These are phyloP conservation scores for Lytechinus pictus DNA, from an alignment of 35 echinoderm and acorn worm genomes.

Conservation along the genomic window DNA sequence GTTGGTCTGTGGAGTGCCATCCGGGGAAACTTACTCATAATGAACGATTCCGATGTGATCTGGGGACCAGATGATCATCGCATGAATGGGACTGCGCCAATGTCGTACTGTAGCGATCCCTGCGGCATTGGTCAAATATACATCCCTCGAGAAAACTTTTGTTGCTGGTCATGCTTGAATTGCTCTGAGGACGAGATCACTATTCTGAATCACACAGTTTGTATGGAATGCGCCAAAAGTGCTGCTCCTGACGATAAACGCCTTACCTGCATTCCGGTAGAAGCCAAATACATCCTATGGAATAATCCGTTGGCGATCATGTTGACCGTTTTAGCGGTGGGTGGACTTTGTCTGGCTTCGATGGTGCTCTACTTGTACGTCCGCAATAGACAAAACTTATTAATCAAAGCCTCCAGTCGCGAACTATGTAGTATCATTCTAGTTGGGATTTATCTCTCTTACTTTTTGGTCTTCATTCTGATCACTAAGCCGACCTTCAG, in stretches of 20 bases:
- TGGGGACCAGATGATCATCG: slow-evolving; percentile 49
- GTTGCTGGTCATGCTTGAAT: slow-evolving; percentile 75
- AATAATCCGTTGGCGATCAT: slow-evolving; percentile 42
- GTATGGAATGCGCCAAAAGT: slow-evolving; percentile 30
- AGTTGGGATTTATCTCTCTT: slow-evolving; percentile 73
- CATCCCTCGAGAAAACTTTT: slow-evolving; percentile 53
- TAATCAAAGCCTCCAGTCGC: slow-evolving; percentile 90
- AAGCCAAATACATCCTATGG: slow-evolving; percentile 3
- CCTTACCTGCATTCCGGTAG: slow-evolving; percentile 21
- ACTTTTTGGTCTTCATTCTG: slow-evolving; percentile 51
- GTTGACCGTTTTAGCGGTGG: slow-evolving; percentile 11
- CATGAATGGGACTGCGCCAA: neutral
- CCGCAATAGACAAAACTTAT: slow-evolving; percentile 44
- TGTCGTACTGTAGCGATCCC: slow-evolving; percentile 61
- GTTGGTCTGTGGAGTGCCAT: slow-evolving; percentile 39
- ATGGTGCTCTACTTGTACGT: slow-evolving; percentile 49
- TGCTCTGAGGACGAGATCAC: slow-evolving; percentile 54
- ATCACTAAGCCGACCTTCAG: slow-evolving; percentile 49
- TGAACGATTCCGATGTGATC: slow-evolving; percentile 16
- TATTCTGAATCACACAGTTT: slow-evolving; percentile 50
- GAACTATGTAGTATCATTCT: slow-evolving; percentile 86
- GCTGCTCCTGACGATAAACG: slow-evolving; percentile 34
- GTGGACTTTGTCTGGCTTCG: slow-evolving; percentile 15
- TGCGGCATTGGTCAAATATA: slow-evolving; percentile 56
- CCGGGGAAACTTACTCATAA: neutral